Percentiles rank a stretch among this genome's conserved stretches.
Conservation (phyloP, 2,888 invertebrate genomes). For the Seira ritae region DNA sequence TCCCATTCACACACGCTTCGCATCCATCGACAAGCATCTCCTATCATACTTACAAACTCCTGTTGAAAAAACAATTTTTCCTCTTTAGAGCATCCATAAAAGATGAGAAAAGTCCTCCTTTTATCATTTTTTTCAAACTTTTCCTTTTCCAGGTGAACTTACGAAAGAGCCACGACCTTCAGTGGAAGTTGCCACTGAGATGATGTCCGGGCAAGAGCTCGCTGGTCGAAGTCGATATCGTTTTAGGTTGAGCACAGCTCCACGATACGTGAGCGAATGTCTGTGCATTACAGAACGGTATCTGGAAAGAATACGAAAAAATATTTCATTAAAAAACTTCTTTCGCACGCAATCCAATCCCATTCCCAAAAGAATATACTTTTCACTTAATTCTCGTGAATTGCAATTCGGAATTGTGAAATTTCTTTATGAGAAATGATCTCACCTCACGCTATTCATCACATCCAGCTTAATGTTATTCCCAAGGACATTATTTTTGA, state of each 20-base stretch:
- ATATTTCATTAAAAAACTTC: neutral
- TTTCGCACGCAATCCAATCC: neutral
- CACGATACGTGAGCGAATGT: constrained; percentile 88
- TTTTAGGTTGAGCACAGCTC: constrained; percentile 90
- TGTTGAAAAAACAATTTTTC: constrained; percentile 61
- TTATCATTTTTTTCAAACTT: too few species aligned
- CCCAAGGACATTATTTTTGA: constrained; percentile 10
- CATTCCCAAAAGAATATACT: neutral
- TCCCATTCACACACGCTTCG: constrained; percentile 80
- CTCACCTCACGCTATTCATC: constrained; percentile 46
- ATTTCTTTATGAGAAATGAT: neutral
- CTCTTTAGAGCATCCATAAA: neutral
- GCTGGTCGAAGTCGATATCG: constrained; percentile 85
- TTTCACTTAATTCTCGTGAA: constrained; percentile 1
- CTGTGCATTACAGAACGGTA: constrained; percentile 75
- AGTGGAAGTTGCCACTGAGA: constrained; percentile 71
- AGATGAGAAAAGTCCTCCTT: neutral
- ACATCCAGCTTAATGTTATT: constrained; percentile 38
- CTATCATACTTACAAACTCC: constrained; percentile 85
- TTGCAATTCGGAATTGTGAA: neutral
- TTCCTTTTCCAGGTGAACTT: constrained; percentile 21
- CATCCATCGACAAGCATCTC: constrained; percentile 81
- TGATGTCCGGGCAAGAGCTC: constrained; percentile 92
- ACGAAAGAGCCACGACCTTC: constrained; percentile 68
- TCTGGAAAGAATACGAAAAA: constrained; percentile 23